Base-by-base conservation (phyloP, 2,113 vertebrate species). In the Gila orcuttii region DNA sequence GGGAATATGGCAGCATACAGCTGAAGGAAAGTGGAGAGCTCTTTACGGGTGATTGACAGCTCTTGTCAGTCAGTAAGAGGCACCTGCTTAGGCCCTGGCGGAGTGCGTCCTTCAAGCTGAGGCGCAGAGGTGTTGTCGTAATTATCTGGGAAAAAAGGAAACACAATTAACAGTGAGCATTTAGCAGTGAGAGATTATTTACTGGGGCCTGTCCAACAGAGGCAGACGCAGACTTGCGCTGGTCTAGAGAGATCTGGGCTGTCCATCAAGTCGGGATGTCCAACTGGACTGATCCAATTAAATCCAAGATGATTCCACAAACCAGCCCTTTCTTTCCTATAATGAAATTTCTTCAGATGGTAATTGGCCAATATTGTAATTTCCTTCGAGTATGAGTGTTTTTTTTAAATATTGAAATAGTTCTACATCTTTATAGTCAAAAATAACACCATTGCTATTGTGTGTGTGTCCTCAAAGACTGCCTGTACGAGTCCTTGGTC, bases 141-240 rank as follows among this genome's bases (percentile, higher is more conserved):
- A 95, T 94, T 94, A 95, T 90, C 89, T 57, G 60, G 36, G 69
- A 82, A 85, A 68, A 36, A 47, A 79, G 64, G 84, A 92, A 93
- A 93, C 91, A 94, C 93, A 95, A 95, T 95, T 94, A 95, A 94
- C 90, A 83, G 89, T 93, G 92, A 95, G 90, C 88, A 85, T 93
- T 93, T 92, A 92, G 88, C 75, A 85, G 90, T 89, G 89, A 88
- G 89, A 91, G 93, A 92, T 94, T 94, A 93, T 93, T 93, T 93
- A 93, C 93, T 90, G 92, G 90, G 92, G 91, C 92, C 87, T 90
- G 90, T 93, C 91, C 90, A 91, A 89, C 88, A 89, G 86, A 93
- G 92, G 90, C 90, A 92, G 92, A 91, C 89, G 87, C 90, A 92
- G 91, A 90, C 90, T 88, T 91, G 89, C 85, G 86, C 87, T 36